Evolutionary conservation across 2,888 invertebrate genomes (phyloP).

Genomic region (Dioctria rufipes): DNA sequence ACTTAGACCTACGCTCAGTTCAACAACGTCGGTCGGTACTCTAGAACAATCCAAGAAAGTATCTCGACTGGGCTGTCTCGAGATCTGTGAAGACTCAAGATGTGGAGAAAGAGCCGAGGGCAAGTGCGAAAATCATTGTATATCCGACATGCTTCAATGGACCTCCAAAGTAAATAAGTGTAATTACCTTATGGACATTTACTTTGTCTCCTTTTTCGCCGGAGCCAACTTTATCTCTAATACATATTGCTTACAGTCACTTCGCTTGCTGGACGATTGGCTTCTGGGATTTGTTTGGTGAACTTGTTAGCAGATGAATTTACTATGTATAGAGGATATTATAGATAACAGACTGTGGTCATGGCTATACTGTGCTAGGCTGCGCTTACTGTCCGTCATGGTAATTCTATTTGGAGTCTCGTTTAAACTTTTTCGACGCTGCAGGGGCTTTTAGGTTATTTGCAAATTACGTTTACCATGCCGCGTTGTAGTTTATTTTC

Average conservation of each 20-base stretch:
- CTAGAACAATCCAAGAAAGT: background rate
- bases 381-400: background rate
- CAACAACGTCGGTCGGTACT: background rate
- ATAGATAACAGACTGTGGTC: too few species aligned
- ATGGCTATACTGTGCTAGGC: background rate
- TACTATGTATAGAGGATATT: background rate
- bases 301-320: constrained; percentile 37
- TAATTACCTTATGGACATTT: constrained; percentile 37
- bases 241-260: background rate
- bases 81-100: background rate
- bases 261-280: constrained; percentile 26
- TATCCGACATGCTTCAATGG: constrained; percentile 41
- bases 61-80: background rate
- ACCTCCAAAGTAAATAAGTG: constrained; percentile 50
- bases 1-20: background rate
- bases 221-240: constrained; percentile 1
- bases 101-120: constrained; percentile 17
- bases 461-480: background rate
- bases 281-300: constrained; percentile 47
- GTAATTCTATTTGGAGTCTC: background rate
- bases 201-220: constrained; percentile 33
- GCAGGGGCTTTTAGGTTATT: background rate
- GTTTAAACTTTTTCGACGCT: background rate
- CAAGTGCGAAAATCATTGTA: constrained; percentile 52
- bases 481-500: background rate